These are phyloP conservation scores for Penelope pileata DNA, from an alignment of 2,113 vertebrate species.

Conservation along the genomic window DNA sequence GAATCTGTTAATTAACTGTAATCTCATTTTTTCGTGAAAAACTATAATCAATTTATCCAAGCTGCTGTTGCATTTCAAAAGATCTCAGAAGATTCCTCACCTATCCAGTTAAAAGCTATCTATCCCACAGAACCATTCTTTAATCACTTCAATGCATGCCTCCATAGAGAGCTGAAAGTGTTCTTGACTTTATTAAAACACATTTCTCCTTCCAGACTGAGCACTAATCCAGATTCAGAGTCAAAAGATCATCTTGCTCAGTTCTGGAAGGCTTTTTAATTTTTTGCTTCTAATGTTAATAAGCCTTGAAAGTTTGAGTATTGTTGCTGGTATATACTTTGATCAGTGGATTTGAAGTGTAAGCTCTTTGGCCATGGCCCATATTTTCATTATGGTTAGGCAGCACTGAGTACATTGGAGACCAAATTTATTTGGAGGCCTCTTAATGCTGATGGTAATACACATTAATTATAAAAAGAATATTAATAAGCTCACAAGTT, in stretches of 20 bases:
- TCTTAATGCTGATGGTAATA: not conserved
- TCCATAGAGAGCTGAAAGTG: slow-evolving; percentile 21
- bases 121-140: slow-evolving; percentile 58
- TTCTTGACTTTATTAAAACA: slow-evolving; percentile 48
- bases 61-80: slow-evolving; percentile 51
- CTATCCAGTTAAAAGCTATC: slow-evolving; percentile 41
- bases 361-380: not conserved
- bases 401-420: not conserved
- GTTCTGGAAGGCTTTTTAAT: not conserved
- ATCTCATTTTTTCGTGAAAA: not conserved
- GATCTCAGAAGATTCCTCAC: slow-evolving; percentile 38
- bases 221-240: slow-evolving; percentile 49
- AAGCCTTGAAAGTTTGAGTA: slow-evolving; percentile 16
- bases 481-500: not conserved
- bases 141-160: slow-evolving; percentile 50
- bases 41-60: slow-evolving; percentile 35
- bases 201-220: slow-evolving; percentile 7
- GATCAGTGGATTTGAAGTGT: slow-evolving; percentile 28
- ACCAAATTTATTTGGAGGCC: not conserved
- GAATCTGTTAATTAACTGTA: slow-evolving; percentile 24
- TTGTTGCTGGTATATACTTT: slow-evolving; percentile 26
- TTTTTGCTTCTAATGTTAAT: slow-evolving; percentile 47
- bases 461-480: not conserved
- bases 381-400: not conserved
- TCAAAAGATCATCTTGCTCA: slow-evolving; percentile 40